A percentile compares a stretch with the other conserved stretches of the same genome.
These are phyloP conservation scores for Saccostrea glomerata DNA, from an alignment of 1,140 invertebrate species.

Conservation along the genomic window DNA sequence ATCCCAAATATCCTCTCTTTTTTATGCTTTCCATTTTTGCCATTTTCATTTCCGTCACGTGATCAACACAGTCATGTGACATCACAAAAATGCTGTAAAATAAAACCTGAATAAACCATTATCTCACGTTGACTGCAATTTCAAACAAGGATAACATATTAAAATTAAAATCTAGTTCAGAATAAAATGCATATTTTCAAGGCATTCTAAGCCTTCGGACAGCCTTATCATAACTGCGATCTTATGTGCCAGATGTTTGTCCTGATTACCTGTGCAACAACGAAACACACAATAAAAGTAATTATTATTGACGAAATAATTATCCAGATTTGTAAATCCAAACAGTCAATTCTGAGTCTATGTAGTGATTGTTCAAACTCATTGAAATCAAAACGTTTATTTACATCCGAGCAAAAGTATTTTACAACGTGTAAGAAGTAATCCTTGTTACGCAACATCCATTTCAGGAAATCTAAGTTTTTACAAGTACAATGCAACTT, in stretches of 20 bases:
- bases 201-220: no score
- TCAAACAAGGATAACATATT: no score
- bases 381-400: background rate
- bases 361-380: background rate
- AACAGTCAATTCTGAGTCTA: background rate
- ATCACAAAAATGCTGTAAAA: no score
- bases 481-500: background rate
- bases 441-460: background rate
- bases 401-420: background rate
- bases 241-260: background rate
- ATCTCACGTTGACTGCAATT: no score
- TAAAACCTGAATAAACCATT: background rate
- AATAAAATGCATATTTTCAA: no score
- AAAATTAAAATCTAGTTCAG: no score
- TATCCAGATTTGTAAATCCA: background rate
- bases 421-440: background rate
- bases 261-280: background rate
- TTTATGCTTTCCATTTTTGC: background rate
- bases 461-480: background rate
- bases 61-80: no score
- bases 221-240: no score
- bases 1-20: background rate
- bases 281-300: background rate
- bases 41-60: background rate
- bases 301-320: background rate